Evolutionary conservation across 2,888 invertebrate genomes (phyloP), one percentile per base, ranked within the genome.

Genomic region (Flabesymbios commensalis): DNA sequence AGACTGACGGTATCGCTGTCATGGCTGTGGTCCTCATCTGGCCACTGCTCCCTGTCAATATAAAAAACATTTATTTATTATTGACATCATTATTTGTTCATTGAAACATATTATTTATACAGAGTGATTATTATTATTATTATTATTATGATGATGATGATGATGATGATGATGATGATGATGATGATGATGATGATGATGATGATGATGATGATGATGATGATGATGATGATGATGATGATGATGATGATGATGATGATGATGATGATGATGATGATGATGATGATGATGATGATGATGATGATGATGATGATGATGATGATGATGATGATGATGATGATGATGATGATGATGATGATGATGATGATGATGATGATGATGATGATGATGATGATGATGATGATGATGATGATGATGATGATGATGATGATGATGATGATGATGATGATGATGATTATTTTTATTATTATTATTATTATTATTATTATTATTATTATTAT

Each of bases 181-280:
- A 36, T 36, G 39, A 36, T 36, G 39, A 36, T 36, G 39, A 36
- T 36, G 39, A 36, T 36, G 39, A 36, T 36, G 39, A 36, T 36
- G 39, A 36, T 55, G 75, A 75, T 3, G 72, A 68, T 1, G 74
- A 55, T 51, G 76, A 36, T 36, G n/a, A 36, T 36, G 75, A 75
- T 3, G 72, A 68, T 1, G 74, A 55, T 51, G 76, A 36, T 36
- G n/a, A 36, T 36, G 75, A 75, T 3, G 72, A 68, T 1, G 74
- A 55, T 51, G 76, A 36, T 36, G n/a, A 36, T 36, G 75, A 75
- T 3, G 72, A 68, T 1, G 74, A 55, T 51, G 76, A 36, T 36
- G n/a, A 36, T 36, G 75, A 75, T 3, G 72, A 68, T 1, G 74
- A 55, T 51, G 76, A 36, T 36, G n/a, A 36, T 36, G 75, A 75